Percentiles rank a stretch among this genome's conserved stretches.
These are phyloP conservation scores for Podarcis lilfordi DNA, from an alignment of 2,797 vertebrate species.

Conservation along the genomic window DNA sequence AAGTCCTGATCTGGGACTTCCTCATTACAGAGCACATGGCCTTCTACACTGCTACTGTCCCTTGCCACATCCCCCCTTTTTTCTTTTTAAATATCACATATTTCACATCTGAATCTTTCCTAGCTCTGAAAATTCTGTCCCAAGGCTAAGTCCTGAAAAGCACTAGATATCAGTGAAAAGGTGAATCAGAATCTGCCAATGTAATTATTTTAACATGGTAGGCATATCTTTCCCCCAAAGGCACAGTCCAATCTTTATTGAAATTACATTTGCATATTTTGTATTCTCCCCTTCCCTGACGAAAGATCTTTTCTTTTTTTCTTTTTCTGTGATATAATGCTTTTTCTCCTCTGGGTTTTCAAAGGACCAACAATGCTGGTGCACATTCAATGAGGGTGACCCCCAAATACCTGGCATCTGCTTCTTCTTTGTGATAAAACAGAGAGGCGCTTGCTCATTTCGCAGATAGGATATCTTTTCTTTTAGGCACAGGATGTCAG, in stretches of 20 bases:
- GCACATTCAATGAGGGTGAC: conserved; percentile 19
- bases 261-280: conserved; percentile 15
- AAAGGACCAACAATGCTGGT: not conserved
- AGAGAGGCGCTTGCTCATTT: conserved; percentile 3
- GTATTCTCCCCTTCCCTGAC: conserved; percentile 15
- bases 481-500: conserved; percentile 21
- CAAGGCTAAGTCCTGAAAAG: not conserved
- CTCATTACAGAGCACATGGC: not conserved
- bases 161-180: not conserved
- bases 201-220: conserved; percentile 12
- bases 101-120: not conserved
- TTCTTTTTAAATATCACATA: not conserved
- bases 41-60: not conserved
- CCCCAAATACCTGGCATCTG: not conserved
- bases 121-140: not conserved
- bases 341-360: conserved; percentile 6
- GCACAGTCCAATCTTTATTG: conserved; percentile 14
- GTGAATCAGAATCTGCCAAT: conserved; percentile 2
- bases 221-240: not conserved
- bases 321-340: not conserved
- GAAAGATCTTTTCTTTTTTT: not conserved
- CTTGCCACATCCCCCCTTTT: not conserved
- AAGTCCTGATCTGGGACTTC: not conserved
- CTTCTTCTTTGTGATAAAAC: conserved; percentile 26
- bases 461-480: conserved; percentile 21